phyloP scores from a whole-genome alignment of 1,140 invertebrate genomes.

The Apis cerana region DNA sequence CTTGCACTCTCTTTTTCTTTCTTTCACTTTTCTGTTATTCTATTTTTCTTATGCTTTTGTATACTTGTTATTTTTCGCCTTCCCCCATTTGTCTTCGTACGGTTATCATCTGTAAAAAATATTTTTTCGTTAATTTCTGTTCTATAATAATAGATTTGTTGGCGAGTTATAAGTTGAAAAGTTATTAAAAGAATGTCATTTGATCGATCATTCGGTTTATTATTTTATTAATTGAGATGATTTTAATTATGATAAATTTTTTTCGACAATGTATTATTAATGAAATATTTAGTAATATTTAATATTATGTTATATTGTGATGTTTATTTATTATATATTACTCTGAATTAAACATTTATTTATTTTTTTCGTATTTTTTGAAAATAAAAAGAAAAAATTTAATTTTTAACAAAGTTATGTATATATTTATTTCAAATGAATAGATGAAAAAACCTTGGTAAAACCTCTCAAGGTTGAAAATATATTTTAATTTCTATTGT shows the following conservation, averaged over 20 bases:
- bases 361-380: not conserved
- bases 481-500: not conserved
- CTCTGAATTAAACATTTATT: not conserved
- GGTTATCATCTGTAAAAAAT: slow-evolving; percentile 43
- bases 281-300: too few relatives aligned
- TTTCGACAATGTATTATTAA: not conserved
- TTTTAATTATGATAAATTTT: not conserved
- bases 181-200: not conserved
- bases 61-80: not conserved
- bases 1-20: not conserved
- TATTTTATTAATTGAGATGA: not conserved
- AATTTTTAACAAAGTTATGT: not conserved
- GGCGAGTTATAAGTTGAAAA: not conserved
- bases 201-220: too few relatives aligned
- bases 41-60: too few relatives aligned
- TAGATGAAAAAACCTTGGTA: not conserved
- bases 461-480: not conserved
- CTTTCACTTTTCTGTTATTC: not conserved
- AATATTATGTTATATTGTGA: too few relatives aligned
- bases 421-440: not conserved
- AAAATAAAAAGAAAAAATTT: not conserved
- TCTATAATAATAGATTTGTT: not conserved
- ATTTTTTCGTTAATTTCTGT: slow-evolving; percentile 21
- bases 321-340: too few relatives aligned
- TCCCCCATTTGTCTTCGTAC: not conserved